Base-by-base conservation (phyloP, 2,888 invertebrate genomes). In the Drosophila neotestacea region DNA sequence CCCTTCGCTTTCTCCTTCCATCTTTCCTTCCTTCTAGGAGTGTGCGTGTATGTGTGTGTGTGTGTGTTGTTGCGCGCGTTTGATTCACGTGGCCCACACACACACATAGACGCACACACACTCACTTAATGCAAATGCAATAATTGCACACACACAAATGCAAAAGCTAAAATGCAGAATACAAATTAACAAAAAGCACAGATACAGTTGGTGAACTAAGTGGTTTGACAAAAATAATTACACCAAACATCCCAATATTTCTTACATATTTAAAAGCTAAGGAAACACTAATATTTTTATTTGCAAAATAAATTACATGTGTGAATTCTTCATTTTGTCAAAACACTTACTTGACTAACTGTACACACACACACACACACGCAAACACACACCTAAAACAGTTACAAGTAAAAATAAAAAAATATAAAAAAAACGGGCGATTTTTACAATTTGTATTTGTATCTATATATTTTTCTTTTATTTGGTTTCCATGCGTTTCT, bases 1-100 rank as follows among this genome's bases (percentile, higher is more conserved):
- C 61, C 48, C 61, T 68, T 6, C 28, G 47, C 61, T 56, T 61
- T 41, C 59, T 52, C 51, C 61, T 48, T 55, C 58, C 22, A 3
- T 22, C 22, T 3, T 22, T 22, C 22, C 22, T 22, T 61, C 42
- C 51, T 41, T 44, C n/a, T n/a, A 32, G 1, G 13, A 16, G 10
- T 22, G 42, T 10, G 4, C 30, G 50, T 42, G 51, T 55, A 34
- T 44, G 44, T 55, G 9, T 38, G 4, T 59, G 46, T 22, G 2
- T 63, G 34, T 60, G 30, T 60, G 59, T 60, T 87, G 83, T 82
- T 85, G 83, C 77, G 83, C 83, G 83, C 86, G 61, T 83, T 88
- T 73, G 85, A 71, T 86, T 84, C 84, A 84, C 84, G 84, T 84
- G 84, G 89, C 84, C 66, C 75, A 76, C 75, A 47, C 74, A 79